These are phyloP conservation scores for Trachops cirrhosus DNA, from an alignment of 2,797 vertebrate species.

Conservation along the genomic window DNA sequence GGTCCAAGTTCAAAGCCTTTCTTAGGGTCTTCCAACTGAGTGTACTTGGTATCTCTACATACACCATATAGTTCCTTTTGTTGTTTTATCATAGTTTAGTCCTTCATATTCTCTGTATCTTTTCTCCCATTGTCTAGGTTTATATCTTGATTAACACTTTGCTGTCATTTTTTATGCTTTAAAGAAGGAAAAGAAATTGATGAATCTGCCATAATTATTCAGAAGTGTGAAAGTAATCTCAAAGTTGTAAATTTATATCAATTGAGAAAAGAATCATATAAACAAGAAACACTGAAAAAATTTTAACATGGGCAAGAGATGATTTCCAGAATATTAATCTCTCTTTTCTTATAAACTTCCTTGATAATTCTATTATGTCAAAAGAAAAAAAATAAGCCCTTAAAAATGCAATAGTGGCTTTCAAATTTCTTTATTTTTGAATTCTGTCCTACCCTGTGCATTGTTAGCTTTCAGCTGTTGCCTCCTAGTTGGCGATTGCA, in stretches of 20 bases:
- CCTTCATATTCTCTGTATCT: not conserved
- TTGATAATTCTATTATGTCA: not conserved
- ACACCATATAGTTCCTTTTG: not conserved
- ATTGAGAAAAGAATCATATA: not conserved
- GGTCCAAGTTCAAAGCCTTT: not conserved
- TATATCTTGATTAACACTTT: not conserved
- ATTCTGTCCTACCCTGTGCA: not conserved
- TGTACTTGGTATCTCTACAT: not conserved
- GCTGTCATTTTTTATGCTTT: not conserved
- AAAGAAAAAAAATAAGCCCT: not conserved
- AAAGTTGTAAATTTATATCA: not conserved
- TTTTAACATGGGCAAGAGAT: not conserved
- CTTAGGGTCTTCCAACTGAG: not conserved
- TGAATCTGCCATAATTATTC: not conserved
- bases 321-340: not conserved
- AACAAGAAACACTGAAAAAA: not conserved
- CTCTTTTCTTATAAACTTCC: not conserved
- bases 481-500: not conserved
- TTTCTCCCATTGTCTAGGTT: not conserved
- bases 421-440: not conserved
- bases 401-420: not conserved
- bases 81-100: not conserved
- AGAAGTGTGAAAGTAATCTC: not conserved
- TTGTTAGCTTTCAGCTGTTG: not conserved
- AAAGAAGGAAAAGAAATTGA: not conserved